Conservation (phyloP, 30 jellyfish, hydroid and myxozoan genomes). For the Turritopsis dohrnii region DNA sequence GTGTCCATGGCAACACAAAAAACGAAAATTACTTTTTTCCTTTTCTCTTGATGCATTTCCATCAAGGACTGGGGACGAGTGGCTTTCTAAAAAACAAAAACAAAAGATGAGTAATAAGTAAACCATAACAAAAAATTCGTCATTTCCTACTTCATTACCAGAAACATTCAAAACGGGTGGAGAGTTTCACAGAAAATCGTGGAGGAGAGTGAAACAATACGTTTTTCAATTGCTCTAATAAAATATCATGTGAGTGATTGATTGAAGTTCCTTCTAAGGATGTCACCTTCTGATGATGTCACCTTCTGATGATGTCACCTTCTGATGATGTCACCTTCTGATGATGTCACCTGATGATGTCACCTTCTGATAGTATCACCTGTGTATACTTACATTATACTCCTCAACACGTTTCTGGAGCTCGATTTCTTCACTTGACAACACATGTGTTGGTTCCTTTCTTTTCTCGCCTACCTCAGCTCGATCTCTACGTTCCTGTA, state of each 20-base stretch:
- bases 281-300: too few relatives aligned
- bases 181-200: too few relatives aligned
- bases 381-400: slow-evolving; percentile 68
- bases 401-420: slow-evolving; percentile 51
- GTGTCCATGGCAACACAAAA: too few relatives aligned
- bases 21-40: slow-evolving; percentile 47
- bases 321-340: too few relatives aligned
- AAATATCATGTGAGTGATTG: too few relatives aligned
- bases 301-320: too few relatives aligned
- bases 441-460: slow-evolving; percentile 18
- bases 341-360: too few relatives aligned
- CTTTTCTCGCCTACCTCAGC: slow-evolving; percentile 24
- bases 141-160: neutral
- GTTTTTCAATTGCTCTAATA: too few relatives aligned
- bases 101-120: neutral
- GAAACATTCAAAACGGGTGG: too few relatives aligned
- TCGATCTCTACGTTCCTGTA: slow-evolving; percentile 18
- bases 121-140: neutral
- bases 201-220: too few relatives aligned
- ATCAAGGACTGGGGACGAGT: slow-evolving; percentile 54
- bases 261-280: too few relatives aligned
- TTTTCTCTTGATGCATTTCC: slow-evolving; percentile 69
- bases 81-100: slow-evolving; percentile 33
- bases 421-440: slow-evolving; percentile 49
- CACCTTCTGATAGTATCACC: too few relatives aligned